Percentiles rank a stretch among this genome's conserved stretches.
Evolutionary conservation across 2,797 vertebrate species (phyloP).

Genomic region (Alexandromys oeconomus): DNA sequence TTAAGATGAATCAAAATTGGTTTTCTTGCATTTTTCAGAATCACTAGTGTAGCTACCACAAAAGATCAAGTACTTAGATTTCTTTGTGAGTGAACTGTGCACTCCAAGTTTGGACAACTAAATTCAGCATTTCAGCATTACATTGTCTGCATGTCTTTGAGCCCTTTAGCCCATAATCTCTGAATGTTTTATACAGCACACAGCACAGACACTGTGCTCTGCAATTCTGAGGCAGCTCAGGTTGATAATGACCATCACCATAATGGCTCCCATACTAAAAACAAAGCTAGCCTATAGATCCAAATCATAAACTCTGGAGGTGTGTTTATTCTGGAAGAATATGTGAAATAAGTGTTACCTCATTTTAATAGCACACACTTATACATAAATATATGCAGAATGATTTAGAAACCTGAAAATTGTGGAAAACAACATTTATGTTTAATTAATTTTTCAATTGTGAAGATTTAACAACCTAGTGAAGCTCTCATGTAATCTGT

Average conservation of each 20-base stretch:
- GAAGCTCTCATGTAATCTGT: neutral
- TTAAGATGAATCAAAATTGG: neutral
- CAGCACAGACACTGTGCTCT: slow-evolving; percentile 4
- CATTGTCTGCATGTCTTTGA: neutral
- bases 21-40: neutral
- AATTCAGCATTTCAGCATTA: neutral
- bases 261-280: neutral
- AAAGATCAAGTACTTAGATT: neutral
- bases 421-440: slow-evolving; percentile 25
- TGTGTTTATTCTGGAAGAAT: slow-evolving; percentile 27
- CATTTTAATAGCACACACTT: neutral
- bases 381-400: neutral
- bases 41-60: neutral
- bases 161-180: neutral
- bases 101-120: neutral
- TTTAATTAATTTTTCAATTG: neutral
- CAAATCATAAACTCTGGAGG: neutral
- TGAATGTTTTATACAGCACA: neutral
- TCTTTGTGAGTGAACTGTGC: neutral
- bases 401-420: neutral
- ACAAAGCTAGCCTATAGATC: slow-evolving; percentile 3
- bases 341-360: neutral
- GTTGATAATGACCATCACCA: slow-evolving; percentile 2
- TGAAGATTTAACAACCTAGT: neutral
- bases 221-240: neutral